Conservation (phyloP, 2,113 vertebrate genomes). For the Heliornis fulica region DNA sequence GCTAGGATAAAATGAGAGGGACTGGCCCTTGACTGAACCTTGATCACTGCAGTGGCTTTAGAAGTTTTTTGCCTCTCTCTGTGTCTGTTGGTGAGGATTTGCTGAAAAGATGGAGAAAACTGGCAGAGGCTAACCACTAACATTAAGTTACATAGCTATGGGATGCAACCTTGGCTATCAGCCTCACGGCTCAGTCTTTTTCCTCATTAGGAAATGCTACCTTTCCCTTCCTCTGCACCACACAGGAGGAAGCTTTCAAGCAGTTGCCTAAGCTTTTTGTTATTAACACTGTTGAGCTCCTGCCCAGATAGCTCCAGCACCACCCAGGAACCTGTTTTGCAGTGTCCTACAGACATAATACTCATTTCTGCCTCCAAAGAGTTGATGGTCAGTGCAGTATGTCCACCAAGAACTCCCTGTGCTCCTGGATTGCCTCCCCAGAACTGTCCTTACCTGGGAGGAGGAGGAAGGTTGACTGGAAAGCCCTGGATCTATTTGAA, state of each 20-base stretch:
- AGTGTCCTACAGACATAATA: not conserved
- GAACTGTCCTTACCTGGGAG: not conserved
- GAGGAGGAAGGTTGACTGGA: fast-evolving
- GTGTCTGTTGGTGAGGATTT: not conserved
- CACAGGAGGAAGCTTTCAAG: not conserved
- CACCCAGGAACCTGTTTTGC: not conserved
- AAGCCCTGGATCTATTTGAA: not conserved
- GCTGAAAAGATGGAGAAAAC: not conserved
- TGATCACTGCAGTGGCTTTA: not conserved
- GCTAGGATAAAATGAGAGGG: not conserved
- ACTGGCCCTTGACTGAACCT: not conserved
- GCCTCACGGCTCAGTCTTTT: not conserved
- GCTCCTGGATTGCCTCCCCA: not conserved
- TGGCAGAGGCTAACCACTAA: not conserved
- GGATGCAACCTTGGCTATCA: not conserved
- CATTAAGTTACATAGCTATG: fast-evolving
- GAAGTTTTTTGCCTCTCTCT: not conserved
- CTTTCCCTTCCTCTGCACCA: not conserved
- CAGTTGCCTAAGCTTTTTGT: fast-evolving
- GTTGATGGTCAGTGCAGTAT: not conserved
- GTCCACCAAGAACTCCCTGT: not conserved
- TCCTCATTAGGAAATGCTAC: not conserved
- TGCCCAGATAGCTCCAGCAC: not conserved
- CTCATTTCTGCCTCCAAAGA: not conserved
- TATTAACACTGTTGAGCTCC: not conserved